These are phyloP conservation scores for Phylloscopus trochilus DNA, from an alignment of 2,113 vertebrate species.

Conservation along the genomic window DNA sequence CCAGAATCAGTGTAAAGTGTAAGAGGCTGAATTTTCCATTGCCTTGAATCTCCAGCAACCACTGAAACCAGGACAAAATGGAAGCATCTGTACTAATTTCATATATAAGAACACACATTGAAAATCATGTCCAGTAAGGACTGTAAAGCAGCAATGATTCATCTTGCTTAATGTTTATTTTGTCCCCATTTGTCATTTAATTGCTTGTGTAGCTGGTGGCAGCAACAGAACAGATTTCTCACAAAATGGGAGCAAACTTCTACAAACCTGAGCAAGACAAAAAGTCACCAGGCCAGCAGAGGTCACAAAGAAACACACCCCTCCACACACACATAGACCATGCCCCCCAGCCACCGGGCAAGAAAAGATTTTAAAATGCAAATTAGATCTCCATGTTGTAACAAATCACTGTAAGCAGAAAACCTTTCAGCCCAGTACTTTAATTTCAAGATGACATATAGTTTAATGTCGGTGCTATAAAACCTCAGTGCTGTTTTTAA, in stretches of 20 bases:
- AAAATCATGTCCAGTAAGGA: neutral
- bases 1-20: neutral
- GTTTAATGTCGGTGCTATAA: conserved; percentile 49
- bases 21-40: neutral
- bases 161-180: neutral
- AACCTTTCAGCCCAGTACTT: conserved; percentile 42
- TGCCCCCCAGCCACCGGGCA: neutral
- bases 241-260: neutral
- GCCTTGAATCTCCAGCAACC: neutral
- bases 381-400: neutral
- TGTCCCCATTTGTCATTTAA: neutral
- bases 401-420: conserved; percentile 22
- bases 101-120: neutral
- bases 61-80: neutral
- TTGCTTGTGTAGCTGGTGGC: neutral
- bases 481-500: conserved; percentile 35
- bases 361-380: conserved; percentile 17
- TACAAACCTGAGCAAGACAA: neutral
- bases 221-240: neutral
- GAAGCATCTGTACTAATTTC: neutral
- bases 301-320: neutral
- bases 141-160: neutral
- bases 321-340: neutral
- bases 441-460: conserved; percentile 49
- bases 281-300: neutral